Percentiles rank a stretch among this genome's conserved stretches.
Conservation (phyloP, 2,113 vertebrate species). For the Oreochromis spilurus region DNA sequence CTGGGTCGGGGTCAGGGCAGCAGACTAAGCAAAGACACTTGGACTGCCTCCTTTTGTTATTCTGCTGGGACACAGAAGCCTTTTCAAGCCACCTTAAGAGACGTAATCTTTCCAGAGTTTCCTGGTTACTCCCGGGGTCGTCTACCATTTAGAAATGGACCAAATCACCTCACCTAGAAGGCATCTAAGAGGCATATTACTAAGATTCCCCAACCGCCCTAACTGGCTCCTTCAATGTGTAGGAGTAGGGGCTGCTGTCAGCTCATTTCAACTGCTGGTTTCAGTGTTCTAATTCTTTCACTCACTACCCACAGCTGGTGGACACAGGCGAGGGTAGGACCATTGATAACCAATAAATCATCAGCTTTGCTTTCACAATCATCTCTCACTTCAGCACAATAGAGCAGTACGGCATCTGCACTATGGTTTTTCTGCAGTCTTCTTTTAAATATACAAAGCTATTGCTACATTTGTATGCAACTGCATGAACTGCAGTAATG, state of each 20-base stretch:
- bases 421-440: neutral
- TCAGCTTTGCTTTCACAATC: neutral
- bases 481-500: neutral
- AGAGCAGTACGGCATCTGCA: neutral
- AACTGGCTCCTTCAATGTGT: neutral
- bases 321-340: neutral
- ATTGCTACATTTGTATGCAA: neutral
- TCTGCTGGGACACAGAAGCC: neutral
- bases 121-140: fast-evolving
- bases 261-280: neutral
- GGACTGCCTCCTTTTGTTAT: neutral
- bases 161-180: neutral
- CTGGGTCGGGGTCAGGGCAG: neutral
- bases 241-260: neutral
- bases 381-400: neutral
- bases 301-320: neutral
- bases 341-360: neutral
- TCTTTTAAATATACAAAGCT: neutral
- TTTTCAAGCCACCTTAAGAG: neutral
- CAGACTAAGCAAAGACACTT: neutral
- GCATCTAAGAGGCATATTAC: neutral
- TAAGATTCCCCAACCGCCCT: neutral
- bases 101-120: neutral
- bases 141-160: neutral
- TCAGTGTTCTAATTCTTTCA: neutral